Conservation (phyloP, 2,113 vertebrate species). For the Bubo bubo region DNA sequence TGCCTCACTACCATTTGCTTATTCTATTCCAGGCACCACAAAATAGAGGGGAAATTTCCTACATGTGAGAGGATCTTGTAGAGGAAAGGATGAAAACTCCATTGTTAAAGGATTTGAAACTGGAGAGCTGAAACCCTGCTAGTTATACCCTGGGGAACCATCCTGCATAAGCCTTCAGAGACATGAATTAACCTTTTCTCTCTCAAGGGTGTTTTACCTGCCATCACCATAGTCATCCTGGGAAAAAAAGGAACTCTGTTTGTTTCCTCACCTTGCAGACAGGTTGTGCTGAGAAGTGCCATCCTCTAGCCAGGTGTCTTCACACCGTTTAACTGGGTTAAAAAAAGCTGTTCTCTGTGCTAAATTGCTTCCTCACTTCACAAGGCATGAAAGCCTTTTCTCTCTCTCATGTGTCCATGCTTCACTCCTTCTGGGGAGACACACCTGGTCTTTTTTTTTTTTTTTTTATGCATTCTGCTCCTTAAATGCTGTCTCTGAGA, state of each 20-base stretch:
- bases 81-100: neutral
- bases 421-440: constrained; percentile 55
- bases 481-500: neutral
- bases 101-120: constrained; percentile 1
- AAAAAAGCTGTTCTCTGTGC: constrained; percentile 59
- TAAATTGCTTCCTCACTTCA: constrained; percentile 68
- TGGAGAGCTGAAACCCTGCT: neutral
- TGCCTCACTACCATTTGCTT: neutral
- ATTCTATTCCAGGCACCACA: neutral
- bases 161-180: neutral
- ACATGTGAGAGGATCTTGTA: neutral
- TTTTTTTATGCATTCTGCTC: constrained; percentile 13
- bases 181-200: constrained; percentile 29
- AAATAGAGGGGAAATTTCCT: neutral
- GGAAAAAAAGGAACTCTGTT: constrained; percentile 13
- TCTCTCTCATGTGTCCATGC: neutral
- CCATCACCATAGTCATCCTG: neutral
- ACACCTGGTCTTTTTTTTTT: constrained; percentile 27
- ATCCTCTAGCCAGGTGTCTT: constrained; percentile 74
- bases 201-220: neutral
- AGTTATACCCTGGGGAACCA: neutral
- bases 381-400: constrained; percentile 48
- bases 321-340: constrained; percentile 71
- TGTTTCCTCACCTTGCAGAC: constrained; percentile 1
- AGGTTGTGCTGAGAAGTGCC: constrained; percentile 48